These are phyloP conservation scores for Macaria notata DNA, from an alignment of 2,888 invertebrate species.

Conservation along the genomic window DNA sequence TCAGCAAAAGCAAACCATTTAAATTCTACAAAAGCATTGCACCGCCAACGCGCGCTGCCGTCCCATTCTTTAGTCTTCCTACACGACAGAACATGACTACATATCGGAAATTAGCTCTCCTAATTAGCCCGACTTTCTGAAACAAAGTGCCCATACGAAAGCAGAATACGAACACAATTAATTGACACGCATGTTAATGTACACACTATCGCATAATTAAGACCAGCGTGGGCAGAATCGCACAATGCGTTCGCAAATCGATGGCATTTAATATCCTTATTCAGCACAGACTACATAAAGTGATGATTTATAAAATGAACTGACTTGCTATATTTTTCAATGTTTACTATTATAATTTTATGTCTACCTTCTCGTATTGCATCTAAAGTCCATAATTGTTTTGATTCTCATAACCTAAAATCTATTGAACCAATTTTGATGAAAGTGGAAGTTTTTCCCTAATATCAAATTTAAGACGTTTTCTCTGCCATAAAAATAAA, in stretches of 20 bases:
- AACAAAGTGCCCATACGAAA: slow-evolving; percentile 18
- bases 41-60: slow-evolving; percentile 10
- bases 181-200: slow-evolving; percentile 30
- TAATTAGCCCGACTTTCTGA: slow-evolving; percentile 23
- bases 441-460: too few relatives aligned
- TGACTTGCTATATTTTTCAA: too few relatives aligned
- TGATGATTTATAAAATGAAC: too few relatives aligned
- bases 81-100: slow-evolving; percentile 13
- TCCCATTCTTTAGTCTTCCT: slow-evolving; percentile 14
- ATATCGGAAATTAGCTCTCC: slow-evolving; percentile 19
- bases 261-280: slow-evolving; percentile 11
- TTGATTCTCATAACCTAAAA: too few relatives aligned
- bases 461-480: too few relatives aligned
- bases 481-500: too few relatives aligned
- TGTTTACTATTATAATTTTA: too few relatives aligned
- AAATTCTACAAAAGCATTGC: slow-evolving; percentile 2
- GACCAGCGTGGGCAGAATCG: slow-evolving; percentile 25
- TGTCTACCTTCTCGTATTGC: too few relatives aligned
- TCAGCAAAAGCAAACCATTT: not conserved
- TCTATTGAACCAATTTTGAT: too few relatives aligned
- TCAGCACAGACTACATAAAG: slow-evolving; percentile 7
- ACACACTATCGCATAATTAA: slow-evolving; percentile 31
- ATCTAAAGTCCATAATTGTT: too few relatives aligned
- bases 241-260: slow-evolving; percentile 12
- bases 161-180: slow-evolving; percentile 20